phyloP scores from a whole-genome alignment of 2,113 vertebrate species.

The Tinamus guttatus region DNA sequence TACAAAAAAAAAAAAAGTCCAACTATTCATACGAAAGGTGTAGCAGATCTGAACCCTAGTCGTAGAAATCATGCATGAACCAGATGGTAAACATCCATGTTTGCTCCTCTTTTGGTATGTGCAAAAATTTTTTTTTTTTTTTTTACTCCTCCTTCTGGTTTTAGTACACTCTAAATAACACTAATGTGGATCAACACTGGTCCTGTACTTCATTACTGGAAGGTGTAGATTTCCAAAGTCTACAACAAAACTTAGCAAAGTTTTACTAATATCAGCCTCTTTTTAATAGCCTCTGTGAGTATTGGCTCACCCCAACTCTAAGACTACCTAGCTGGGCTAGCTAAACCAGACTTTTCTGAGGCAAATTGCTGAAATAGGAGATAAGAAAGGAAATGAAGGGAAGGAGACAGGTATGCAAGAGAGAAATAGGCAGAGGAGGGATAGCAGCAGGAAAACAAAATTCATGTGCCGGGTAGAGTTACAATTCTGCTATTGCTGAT shows the following conservation, averaged over 20 bases:
- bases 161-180: background rate
- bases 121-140: background rate
- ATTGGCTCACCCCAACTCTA: background rate
- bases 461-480: background rate
- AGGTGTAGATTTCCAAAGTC: background rate
- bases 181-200: background rate
- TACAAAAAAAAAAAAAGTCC: background rate
- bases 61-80: background rate
- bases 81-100: rapidly evolving
- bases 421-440: background rate
- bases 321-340: background rate
- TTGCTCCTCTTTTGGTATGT: background rate
- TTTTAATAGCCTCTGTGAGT: background rate
- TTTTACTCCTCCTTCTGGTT: background rate
- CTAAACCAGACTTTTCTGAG: background rate
- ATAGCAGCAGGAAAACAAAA: background rate
- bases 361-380: background rate
- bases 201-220: background rate
- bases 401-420: background rate
- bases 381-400: background rate
- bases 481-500: background rate
- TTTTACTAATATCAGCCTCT: background rate
- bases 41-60: background rate
- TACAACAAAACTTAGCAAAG: background rate
- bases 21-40: background rate